These are phyloP conservation scores for Ranitomeya variabilis DNA, from an alignment of 2,113 vertebrate species.

Conservation along the genomic window DNA sequence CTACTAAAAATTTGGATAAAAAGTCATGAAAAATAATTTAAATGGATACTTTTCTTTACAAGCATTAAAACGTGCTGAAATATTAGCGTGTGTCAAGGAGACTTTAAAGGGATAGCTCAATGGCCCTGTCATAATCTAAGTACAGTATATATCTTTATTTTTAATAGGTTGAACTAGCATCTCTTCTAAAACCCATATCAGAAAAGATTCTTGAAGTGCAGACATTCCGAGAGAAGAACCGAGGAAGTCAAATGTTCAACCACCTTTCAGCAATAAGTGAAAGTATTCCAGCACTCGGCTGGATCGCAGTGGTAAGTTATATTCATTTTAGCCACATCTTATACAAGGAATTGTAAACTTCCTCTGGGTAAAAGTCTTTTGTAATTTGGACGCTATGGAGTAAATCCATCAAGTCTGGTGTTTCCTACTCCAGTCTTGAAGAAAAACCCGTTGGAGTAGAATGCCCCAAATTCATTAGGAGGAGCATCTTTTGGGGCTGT, in stretches of 20 bases:
- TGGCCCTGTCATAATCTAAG: not conserved
- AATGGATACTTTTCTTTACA: too few relatives aligned
- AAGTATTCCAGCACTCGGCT: constrained; percentile 94
- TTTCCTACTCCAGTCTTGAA: too few relatives aligned
- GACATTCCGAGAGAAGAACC: constrained; percentile 89
- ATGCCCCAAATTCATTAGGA: too few relatives aligned
- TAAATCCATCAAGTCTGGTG: not conserved
- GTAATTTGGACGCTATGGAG: not conserved
- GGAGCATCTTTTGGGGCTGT: too few relatives aligned
- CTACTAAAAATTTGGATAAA: too few relatives aligned
- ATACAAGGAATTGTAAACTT: not conserved
- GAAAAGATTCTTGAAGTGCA: constrained; percentile 96
- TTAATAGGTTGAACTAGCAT: constrained; percentile 78
- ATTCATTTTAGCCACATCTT: not conserved
- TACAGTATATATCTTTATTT: not conserved
- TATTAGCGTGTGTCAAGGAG: not conserved
- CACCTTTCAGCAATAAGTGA: constrained; percentile 95
- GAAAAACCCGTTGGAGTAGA: too few relatives aligned
- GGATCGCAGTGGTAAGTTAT: constrained; percentile 89
- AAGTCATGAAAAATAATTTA: too few relatives aligned
- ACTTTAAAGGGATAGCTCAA: not conserved
- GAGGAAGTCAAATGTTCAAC: constrained; percentile 91
- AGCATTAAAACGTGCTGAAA: too few relatives aligned
- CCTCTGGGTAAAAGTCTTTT: not conserved
- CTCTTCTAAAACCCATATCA: constrained; percentile 89